Conservation (phyloP, 2,888 invertebrate genomes). For the Nephrotoma guestfalica region DNA sequence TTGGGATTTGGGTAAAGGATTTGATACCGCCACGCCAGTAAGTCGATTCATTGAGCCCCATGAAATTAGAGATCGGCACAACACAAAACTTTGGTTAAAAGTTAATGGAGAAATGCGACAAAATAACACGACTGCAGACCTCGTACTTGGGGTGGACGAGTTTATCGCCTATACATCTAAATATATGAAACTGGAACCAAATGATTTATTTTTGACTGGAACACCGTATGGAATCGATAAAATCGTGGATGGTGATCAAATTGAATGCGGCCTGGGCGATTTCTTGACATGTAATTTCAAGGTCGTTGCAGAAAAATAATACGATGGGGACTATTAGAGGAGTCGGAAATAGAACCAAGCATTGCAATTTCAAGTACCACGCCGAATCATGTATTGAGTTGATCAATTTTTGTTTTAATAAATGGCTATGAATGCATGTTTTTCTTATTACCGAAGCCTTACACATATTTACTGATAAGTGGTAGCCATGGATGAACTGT, state of each 20-base stretch:
- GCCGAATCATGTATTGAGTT: no score
- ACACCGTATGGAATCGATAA: conserved; percentile 53
- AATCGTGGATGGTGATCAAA: conserved; percentile 45
- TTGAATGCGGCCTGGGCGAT: conserved; percentile 42
- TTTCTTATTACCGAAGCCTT: no score
- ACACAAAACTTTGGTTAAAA: conserved; percentile 42
- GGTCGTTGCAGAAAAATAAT: conserved; percentile 15
- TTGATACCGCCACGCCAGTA: conserved; percentile 65
- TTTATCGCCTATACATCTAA: conserved; percentile 50
- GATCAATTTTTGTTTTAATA: no score
- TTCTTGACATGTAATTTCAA: conserved; percentile 29
- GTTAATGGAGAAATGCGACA: conserved; percentile 46
- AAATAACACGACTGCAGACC: conserved; percentile 42
- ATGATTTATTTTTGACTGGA: conserved; percentile 61
- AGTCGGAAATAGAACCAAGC: no score
- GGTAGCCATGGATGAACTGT: no score
- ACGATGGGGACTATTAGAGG: neutral
- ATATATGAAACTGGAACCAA: conserved; percentile 54
- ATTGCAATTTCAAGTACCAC: no score
- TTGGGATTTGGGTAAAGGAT: conserved; percentile 64
- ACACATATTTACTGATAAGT: no score
- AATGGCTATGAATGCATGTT: no score
- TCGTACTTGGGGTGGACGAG: conserved; percentile 46
- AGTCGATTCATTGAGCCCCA: conserved; percentile 43
- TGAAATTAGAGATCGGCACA: conserved; percentile 40